Evolutionary conservation across 1,140 invertebrate genomes (phyloP), one percentile per base, ranked within the genome.

Genomic region (Zaprionus kolodkinae): DNA sequence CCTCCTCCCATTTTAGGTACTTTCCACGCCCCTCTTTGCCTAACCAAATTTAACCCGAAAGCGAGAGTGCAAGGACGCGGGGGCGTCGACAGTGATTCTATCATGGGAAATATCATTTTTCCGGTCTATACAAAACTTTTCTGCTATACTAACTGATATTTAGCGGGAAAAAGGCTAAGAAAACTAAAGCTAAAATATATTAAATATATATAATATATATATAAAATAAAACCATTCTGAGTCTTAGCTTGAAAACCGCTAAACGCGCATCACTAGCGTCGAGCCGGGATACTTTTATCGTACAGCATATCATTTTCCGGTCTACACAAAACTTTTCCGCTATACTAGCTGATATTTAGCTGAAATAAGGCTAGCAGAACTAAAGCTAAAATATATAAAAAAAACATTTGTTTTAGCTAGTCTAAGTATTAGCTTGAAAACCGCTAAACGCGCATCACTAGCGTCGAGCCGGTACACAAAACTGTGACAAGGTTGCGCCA

Each of bases 401-500:
- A n/a, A n/a, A n/a, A n/a, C n/a, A n/a, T n/a, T n/a, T n/a, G n/a
- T n/a, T n/a, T n/a, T n/a, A n/a, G n/a, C n/a, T n/a, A n/a, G n/a
- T n/a, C n/a, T n/a, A n/a, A n/a, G n/a, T n/a, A n/a, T n/a, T n/a
- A n/a, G n/a, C n/a, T n/a, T n/a, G n/a, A n/a, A n/a, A n/a, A 48
- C 13, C 55, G 64, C 25, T 27, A 27, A 27, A 27, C 25, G 21
- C 12, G 17, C 60, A 54, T 40, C 77, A 69, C 54, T 59, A 40
- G 10, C 55, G 61, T 25, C 73, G 80, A 64, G 71, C 65, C 63
- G 63, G 81, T 85, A 86, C 25, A 66, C 45, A 21, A 78, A 84
- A 77, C 67, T 62, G 74, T 86, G 78, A 73, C 81, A 84, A 85
- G 81, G 78, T 81, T 76, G 59, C 60, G 38, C 60, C 15, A 52